Base-by-base conservation (phyloP, 2,888 invertebrate species). In the Vannuccia rotundouncinata region DNA sequence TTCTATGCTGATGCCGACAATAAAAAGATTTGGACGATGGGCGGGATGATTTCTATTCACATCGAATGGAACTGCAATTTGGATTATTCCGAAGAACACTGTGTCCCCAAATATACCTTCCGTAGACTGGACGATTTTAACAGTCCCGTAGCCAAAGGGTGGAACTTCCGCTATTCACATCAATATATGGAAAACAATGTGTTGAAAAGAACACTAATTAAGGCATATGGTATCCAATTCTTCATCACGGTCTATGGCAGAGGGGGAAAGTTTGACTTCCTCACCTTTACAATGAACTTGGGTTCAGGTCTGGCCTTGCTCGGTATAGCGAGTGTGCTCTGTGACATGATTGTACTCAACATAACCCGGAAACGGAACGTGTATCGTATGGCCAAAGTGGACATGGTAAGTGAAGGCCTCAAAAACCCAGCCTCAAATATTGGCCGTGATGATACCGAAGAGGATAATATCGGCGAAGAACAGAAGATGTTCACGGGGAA, bases 181-280 rank as follows among this genome's bases (percentile, higher is more conserved):
- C 81, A 81, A 25, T 81, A 81, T 31, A 25, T 29, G 1, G 81
- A 82, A 77, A 77, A 82, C 45, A 29, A 60, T 0, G 29, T 77
- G 17, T 25, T 75, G n/a, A 82, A 82, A 29, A 74, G 81, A 29
- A 82, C 60, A 1, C 59, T 81, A 22, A 78, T 81, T 1, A 81
- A 80, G 59, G 82, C 83, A 0, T 83, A 83, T 73, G 83, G 83
- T 59, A 85, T 45, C 83, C 86, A 87, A 77, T 80, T 81, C 66
- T 81, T 81, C 60, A 81, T 81, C 10, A 82, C 80, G 13, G 81
- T 81, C 1, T 76, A 59, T 0, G 82, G 82, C 1, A 17, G 27
- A 0, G 82, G 82, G 22, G 82, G 82, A 22, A 74, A 79, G 66
- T 82, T 82, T 59, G 73, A 82, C 31, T 31, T 82, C 0, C 29